Evolutionary conservation across 2,113 vertebrate species (phyloP), one percentile per base, ranked within the genome.

Genomic region (Oreocharis arfaki): DNA sequence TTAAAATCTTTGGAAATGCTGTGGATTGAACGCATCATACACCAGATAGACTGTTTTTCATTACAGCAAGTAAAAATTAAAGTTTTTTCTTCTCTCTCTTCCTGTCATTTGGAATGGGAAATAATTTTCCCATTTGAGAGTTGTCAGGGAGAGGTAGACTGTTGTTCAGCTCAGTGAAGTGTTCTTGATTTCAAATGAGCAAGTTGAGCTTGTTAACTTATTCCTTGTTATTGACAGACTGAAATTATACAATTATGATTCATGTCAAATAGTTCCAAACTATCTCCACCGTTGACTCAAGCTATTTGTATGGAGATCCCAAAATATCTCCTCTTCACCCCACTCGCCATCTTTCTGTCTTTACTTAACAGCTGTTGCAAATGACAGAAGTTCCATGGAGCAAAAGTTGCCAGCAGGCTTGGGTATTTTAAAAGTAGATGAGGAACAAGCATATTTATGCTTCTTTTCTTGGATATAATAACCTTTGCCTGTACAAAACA

Each of bases 331-430:
- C 26, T 74, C 37, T 82, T 55, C 56, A 65, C 88, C 78, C 70
- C 60, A 84, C 77, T 93, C 78, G 89, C 60, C 56, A 91, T 81
- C 73, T 63, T 94, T 91, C 77, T 70, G 50, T 49, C 69, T 94
- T 79, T 55, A 33, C 65, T 77, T 41, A 89, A 49, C 60, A 91
- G 37, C 82, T 84, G 69, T 49, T 78, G 59, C 67, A 69, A 88
- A 49, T 56, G 21, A 75, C 70, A 89, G 32, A 89, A 80, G 23
- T 65, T 65, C 32, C 16, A 60, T 7, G 35, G 32, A 63, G 59
- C 71, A 76, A 52, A 83, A 64, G 15, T 47, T 87, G 30, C 37
- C 41, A 49, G 32, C 32, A 30, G 12, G 37, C 37, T 69, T 44
- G 32, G 19, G 20, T 3, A 9, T 82, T 88, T 84, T 37, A 70